Evolutionary conservation across 2,113 vertebrate species (phyloP).

Genomic region (Sapayoa aenigma): DNA sequence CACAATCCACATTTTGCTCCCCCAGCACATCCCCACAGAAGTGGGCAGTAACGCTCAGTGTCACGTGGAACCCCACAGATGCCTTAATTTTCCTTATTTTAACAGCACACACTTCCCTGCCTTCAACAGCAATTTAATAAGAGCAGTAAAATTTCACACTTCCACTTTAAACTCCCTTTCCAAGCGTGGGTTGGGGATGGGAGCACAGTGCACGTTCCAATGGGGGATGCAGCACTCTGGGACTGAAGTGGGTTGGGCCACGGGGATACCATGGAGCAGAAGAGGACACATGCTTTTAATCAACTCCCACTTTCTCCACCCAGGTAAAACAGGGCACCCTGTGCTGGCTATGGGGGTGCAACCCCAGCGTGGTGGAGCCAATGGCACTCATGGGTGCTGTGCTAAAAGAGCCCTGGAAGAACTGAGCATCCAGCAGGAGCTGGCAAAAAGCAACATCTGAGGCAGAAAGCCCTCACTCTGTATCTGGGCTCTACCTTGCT

Average conservation of each 20-base stretch:
- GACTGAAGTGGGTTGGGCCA: neutral
- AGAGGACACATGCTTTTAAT: neutral
- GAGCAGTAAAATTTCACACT: neutral
- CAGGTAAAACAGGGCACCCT: neutral
- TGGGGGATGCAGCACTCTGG: neutral
- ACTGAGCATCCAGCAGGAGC: neutral
- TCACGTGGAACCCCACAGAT: fast-evolving
- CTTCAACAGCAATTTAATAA: neutral
- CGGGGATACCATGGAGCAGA: neutral
- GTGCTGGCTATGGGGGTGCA: fast-evolving
- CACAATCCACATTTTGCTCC: neutral
- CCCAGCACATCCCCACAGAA: neutral
- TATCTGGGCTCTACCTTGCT: neutral
- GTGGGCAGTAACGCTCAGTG: neutral
- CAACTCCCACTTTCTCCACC: neutral
- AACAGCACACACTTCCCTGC: neutral
- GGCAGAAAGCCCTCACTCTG: neutral
- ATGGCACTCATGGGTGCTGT: fast-evolving
- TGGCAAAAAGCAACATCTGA: neutral
- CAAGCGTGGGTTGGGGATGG: fast-evolving
- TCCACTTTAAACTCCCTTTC: neutral
- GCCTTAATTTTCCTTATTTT: neutral
- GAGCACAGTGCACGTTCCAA: fast-evolving
- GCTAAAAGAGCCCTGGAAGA: neutral
- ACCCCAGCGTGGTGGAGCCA: fast-evolving